These are phyloP conservation scores for Vanessa cardui DNA, from an alignment of 2,888 invertebrate species.

Conservation along the genomic window DNA sequence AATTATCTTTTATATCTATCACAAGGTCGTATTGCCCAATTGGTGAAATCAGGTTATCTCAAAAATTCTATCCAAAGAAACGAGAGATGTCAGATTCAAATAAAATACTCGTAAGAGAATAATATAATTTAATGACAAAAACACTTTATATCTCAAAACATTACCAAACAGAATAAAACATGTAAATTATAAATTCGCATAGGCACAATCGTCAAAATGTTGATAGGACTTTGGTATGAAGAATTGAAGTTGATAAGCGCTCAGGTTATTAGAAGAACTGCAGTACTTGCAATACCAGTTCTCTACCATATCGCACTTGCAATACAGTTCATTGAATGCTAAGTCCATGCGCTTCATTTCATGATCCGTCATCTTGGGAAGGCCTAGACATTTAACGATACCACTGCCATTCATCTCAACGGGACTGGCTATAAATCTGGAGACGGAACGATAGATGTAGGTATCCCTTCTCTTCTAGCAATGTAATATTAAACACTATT, in stretches of 20 bases:
- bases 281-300: conserved; percentile 64
- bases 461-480: not conserved
- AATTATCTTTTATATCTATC: too few species aligned
- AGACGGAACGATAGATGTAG: conserved; percentile 46
- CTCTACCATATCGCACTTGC: conserved; percentile 50
- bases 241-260: conserved; percentile 56
- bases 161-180: conserved; percentile 13
- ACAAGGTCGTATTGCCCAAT: too few species aligned
- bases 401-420: conserved; percentile 76
- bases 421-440: conserved; percentile 69
- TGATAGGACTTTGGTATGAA: conserved; percentile 50
- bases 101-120: not conserved
- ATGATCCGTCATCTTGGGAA: conserved; percentile 70
- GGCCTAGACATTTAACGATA: conserved; percentile 70
- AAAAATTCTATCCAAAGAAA: too few species aligned
- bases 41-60: too few species aligned
- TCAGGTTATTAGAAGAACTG: conserved; percentile 52
- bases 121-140: not conserved
- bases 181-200: conserved; percentile 51
- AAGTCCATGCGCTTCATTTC: conserved; percentile 68
- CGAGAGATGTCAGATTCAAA: not conserved
- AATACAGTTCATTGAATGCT: conserved; percentile 60
- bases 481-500: not conserved
- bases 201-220: conserved; percentile 66
- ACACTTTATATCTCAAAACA: not conserved